These are phyloP conservation scores for Eulimnadia texana DNA, from an alignment of 1,140 invertebrate genomes.

Conservation along the genomic window DNA sequence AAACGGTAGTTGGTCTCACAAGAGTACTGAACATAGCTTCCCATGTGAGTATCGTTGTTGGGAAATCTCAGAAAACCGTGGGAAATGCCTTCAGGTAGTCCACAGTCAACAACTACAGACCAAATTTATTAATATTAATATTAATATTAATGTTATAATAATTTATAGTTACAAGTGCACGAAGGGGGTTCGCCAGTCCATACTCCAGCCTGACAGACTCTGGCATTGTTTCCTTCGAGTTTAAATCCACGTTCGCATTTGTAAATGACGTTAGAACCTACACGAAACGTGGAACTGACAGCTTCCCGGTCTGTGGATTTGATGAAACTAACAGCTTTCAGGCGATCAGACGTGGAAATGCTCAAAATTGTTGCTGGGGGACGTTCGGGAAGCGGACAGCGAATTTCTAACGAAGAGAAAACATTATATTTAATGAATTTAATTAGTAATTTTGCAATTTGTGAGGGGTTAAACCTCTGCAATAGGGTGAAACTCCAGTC, in stretches of 20 bases:
- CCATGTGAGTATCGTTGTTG: conserved; percentile 73
- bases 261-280: conserved; percentile 74
- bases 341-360: conserved; percentile 73
- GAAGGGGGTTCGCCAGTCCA: conserved; percentile 73
- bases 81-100: conserved; percentile 49
- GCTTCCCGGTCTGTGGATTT: conserved; percentile 46
- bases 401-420: conserved; percentile 42
- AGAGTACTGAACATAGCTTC: conserved; percentile 64
- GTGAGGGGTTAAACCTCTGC: too few species aligned
- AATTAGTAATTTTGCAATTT: too few species aligned
- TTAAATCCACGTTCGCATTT: conserved; percentile 78
- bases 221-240: conserved; percentile 58
- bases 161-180: conserved; percentile 75
- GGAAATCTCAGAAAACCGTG: conserved; percentile 58
- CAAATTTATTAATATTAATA: too few species aligned
- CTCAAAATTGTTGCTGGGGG: conserved; percentile 69
- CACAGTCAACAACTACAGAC: conserved; percentile 68
- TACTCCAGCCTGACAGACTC: conserved; percentile 63
- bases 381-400: conserved; percentile 63
- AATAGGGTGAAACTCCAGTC: conserved; percentile 68
- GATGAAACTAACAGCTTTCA: conserved; percentile 63
- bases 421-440: neutral
- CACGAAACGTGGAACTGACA: conserved; percentile 49
- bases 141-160: too few species aligned
- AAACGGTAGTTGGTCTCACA: conserved; percentile 67